phyloP scores from a whole-genome alignment of 37 sponge, comb jelly and placozoan genomes.

The Halisarca cf. caerulea region DNA sequence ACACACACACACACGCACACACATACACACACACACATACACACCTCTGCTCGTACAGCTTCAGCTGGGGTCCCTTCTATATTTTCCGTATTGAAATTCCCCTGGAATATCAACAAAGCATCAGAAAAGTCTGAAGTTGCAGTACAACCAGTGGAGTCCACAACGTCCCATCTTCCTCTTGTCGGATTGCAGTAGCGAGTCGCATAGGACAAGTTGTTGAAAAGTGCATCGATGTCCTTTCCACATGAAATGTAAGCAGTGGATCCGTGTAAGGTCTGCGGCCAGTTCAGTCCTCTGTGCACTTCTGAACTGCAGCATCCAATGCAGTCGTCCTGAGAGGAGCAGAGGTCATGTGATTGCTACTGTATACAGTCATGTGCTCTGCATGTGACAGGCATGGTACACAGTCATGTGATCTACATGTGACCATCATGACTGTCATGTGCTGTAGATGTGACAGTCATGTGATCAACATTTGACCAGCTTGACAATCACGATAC shows the following conservation, averaged over 20 bases:
- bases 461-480: too few species aligned
- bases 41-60: too few species aligned
- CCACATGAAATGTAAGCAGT: background rate
- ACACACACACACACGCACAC: too few species aligned
- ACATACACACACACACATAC: too few species aligned
- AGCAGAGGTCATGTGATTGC: too few species aligned
- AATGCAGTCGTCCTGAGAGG: background rate
- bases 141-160: conserved; percentile 4
- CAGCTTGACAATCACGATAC: too few species aligned
- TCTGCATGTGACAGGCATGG: too few species aligned
- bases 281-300: background rate
- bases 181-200: background rate
- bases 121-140: background rate
- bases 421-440: too few species aligned
- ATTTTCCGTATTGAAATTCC: background rate
- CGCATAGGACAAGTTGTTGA: background rate
- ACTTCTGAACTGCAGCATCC: background rate
- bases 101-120: conserved; percentile 16
- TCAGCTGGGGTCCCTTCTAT: too few species aligned
- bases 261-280: background rate
- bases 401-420: too few species aligned
- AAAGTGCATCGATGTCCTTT: background rate
- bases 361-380: too few species aligned
- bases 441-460: too few species aligned
- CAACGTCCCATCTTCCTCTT: background rate